Percentiles rank a stretch among this genome's conserved stretches.
These are phyloP conservation scores for Lepus oiostolus DNA, from an alignment of 2,797 vertebrate genomes.

Conservation along the genomic window DNA sequence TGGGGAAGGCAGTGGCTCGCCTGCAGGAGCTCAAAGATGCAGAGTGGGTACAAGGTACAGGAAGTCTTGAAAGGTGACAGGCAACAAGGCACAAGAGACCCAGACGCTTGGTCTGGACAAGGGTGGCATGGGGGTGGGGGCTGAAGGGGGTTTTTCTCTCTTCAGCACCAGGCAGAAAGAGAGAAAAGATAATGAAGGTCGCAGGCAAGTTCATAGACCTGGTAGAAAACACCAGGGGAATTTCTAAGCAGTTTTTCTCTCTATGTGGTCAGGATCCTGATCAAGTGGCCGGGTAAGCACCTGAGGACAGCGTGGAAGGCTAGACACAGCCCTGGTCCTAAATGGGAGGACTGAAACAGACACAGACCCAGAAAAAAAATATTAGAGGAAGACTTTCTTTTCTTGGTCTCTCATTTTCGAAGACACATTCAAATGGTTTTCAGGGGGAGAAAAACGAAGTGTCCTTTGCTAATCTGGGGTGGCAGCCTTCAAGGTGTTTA, in stretches of 20 bases:
- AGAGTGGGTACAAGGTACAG: background rate
- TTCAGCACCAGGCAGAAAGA: background rate
- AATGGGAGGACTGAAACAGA: background rate
- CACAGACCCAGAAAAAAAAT: background rate
- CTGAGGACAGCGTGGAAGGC: background rate
- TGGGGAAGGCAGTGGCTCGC: background rate
- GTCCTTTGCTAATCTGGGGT: conserved; percentile 16
- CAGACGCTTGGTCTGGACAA: background rate
- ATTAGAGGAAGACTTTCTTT: background rate
- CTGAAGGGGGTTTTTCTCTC: background rate
- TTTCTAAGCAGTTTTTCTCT: background rate
- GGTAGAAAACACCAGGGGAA: background rate
- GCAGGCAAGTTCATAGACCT: background rate
- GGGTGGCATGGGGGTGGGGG: too few species aligned
- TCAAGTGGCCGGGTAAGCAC: background rate
- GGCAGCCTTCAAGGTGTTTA: background rate
- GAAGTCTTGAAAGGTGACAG: background rate
- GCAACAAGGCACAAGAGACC: fast-evolving
- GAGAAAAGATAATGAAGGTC: background rate
- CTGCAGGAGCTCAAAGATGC: background rate
- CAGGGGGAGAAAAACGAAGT: background rate
- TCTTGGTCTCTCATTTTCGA: background rate
- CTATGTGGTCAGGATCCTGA: background rate
- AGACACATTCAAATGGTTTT: conserved; percentile 7
- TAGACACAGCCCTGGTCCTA: background rate